Conservation (phyloP, 2,113 vertebrate species). For the Platichthys stellatus region DNA sequence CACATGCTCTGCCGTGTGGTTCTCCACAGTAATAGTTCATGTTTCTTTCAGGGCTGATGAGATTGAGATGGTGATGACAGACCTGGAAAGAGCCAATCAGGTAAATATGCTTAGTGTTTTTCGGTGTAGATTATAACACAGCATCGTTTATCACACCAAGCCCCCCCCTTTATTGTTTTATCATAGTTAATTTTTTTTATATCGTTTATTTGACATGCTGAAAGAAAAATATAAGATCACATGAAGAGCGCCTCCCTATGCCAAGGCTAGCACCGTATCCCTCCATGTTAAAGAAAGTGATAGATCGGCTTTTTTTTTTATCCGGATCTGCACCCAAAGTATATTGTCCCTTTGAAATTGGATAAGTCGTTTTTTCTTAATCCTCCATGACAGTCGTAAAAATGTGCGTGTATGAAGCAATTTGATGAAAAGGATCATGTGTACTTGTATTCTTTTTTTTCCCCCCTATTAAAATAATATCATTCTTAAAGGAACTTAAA, state of each 20-base stretch:
- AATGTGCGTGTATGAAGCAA: too few relatives aligned
- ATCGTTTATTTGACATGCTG: too few relatives aligned
- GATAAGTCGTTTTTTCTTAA: too few relatives aligned
- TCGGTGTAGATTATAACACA: not conserved
- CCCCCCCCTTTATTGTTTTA: not conserved
- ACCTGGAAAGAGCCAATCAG: constrained; percentile 99
- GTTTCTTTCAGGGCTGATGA: constrained; percentile 90
- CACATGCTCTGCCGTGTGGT: constrained; percentile 13
- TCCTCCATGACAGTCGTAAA: too few relatives aligned
- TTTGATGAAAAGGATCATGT: not conserved
- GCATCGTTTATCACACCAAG: not conserved
- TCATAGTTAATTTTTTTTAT: not conserved
- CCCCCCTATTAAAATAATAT: not conserved
- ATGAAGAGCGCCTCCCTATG: too few relatives aligned
- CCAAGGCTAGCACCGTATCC: too few relatives aligned
- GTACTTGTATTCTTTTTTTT: too few relatives aligned
- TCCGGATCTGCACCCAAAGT: too few relatives aligned
- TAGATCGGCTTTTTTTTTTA: too few relatives aligned
- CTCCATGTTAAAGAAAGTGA: too few relatives aligned
- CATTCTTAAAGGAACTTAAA: not conserved
- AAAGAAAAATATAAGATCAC: not conserved
- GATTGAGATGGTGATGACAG: constrained; percentile 99
- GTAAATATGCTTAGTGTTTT: constrained; percentile 73
- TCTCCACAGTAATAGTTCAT: constrained; percentile 31
- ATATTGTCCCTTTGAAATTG: too few relatives aligned